Evolutionary conservation across 2,113 vertebrate genomes (phyloP).

Genomic region (Antigone vipio): DNA sequence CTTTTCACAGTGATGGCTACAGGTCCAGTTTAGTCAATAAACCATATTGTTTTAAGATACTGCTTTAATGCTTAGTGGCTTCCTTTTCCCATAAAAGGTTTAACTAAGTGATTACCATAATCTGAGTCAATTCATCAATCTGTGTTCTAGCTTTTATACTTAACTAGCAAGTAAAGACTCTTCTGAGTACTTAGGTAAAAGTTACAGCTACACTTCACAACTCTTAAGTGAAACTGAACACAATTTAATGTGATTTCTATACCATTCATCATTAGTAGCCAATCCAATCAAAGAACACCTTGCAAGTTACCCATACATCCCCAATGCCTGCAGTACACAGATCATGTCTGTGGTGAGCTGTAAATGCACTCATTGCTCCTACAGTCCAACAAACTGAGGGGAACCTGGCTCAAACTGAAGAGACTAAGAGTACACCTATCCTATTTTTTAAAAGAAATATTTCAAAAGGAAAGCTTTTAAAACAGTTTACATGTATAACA

Average conservation of each 20-base stretch:
- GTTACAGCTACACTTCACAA: background rate
- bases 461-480: background rate
- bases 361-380: background rate
- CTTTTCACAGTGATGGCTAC: background rate
- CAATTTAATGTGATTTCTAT: background rate
- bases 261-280: background rate
- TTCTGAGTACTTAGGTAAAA: background rate
- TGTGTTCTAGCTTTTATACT: background rate
- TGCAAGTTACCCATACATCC: background rate
- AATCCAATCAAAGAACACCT: background rate
- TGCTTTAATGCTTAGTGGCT: background rate
- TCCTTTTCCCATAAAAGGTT: background rate
- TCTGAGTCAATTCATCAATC: background rate
- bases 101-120: background rate
- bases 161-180: background rate
- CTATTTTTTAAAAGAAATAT: background rate
- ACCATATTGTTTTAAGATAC: background rate
- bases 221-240: background rate
- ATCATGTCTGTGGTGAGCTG: background rate
- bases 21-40: background rate
- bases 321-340: background rate
- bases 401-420: background rate
- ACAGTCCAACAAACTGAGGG: background rate
- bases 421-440: background rate
- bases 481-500: background rate